Evolutionary conservation across 1,140 invertebrate species (phyloP).

Genomic region (Stegodyphus dumicola): DNA sequence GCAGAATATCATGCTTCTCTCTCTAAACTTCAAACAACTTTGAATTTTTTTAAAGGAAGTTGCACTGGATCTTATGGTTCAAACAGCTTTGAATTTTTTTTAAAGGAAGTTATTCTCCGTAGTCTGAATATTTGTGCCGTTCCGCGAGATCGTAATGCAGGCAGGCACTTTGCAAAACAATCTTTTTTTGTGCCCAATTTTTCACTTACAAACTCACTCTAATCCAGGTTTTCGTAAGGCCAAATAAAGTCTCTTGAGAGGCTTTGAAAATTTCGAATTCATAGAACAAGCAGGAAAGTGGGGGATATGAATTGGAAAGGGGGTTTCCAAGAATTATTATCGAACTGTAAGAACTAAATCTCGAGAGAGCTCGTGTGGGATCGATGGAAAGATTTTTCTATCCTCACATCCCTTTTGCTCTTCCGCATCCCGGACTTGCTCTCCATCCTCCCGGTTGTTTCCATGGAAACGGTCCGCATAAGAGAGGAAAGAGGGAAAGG

Average conservation of each 20-base stretch:
- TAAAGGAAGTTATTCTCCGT: no score
- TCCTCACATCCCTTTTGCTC: conserved; percentile 27
- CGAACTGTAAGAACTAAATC: conserved; percentile 19
- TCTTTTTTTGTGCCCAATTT: not conserved
- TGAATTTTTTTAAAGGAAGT: no score
- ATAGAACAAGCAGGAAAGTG: conserved; percentile 10
- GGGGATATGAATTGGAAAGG: not conserved
- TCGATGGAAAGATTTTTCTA: conserved; percentile 44
- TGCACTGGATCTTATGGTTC: no score
- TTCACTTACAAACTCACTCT: not conserved
- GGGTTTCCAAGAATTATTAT: conserved; percentile 35
- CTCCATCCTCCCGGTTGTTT: conserved; percentile 1
- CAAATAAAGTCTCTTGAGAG: conserved; percentile 36
- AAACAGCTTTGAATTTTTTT: no score
- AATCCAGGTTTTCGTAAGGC: not conserved
- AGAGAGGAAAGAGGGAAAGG: not conserved
- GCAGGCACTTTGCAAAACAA: no score
- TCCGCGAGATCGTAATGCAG: no score
- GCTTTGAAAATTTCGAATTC: conserved; percentile 50
- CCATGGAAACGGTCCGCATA: conserved; percentile 41
- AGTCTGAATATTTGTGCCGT: no score
- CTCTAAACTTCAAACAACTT: no score
- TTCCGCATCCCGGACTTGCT: conserved; percentile 21
- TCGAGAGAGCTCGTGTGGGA: conserved; percentile 1
- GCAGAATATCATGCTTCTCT: no score